Conservation (phyloP, 23 tunicate genomes). For the Clavelina lepadiformis region DNA sequence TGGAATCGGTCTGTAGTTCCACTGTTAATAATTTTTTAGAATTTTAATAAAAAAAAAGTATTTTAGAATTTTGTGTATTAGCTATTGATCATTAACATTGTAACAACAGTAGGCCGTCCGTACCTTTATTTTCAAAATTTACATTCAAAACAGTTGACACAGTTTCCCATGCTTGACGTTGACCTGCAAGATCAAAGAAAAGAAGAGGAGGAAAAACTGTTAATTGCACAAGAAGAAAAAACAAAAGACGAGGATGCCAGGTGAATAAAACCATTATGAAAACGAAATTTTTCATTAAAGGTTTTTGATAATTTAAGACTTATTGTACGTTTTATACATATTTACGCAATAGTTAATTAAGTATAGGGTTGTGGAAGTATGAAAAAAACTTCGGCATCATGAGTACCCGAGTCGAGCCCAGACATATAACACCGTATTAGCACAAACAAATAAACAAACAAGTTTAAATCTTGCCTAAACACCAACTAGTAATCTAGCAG, state of each 20-base stretch:
- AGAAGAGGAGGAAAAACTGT: constrained; percentile 59
- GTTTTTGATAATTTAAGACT: neutral
- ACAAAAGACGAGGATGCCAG: constrained; percentile 64
- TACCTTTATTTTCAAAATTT: too few species aligned
- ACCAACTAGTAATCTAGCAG: too few species aligned
- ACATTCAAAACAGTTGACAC: constrained; percentile 65
- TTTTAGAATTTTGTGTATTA: neutral
- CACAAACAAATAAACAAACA: too few species aligned
- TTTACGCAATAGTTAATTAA: too few species aligned
- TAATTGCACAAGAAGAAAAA: constrained; percentile 49
- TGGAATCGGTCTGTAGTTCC: constrained; percentile 60
- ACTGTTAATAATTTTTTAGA: neutral
- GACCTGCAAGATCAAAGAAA: constrained; percentile 63
- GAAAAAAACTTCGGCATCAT: too few species aligned
- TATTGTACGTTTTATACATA: too few species aligned
- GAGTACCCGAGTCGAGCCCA: too few species aligned
- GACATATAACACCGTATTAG: too few species aligned
- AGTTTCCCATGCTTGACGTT: constrained; percentile 36
- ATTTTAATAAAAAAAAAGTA: neutral
- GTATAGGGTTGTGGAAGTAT: too few species aligned
- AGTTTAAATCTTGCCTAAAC: too few species aligned
- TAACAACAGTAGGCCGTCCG: neutral
- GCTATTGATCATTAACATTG: neutral
- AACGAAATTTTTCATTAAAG: neutral
- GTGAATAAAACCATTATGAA: neutral